These are phyloP conservation scores for Apocheima hispidaria DNA, from an alignment of 2,888 invertebrate genomes.

Conservation along the genomic window DNA sequence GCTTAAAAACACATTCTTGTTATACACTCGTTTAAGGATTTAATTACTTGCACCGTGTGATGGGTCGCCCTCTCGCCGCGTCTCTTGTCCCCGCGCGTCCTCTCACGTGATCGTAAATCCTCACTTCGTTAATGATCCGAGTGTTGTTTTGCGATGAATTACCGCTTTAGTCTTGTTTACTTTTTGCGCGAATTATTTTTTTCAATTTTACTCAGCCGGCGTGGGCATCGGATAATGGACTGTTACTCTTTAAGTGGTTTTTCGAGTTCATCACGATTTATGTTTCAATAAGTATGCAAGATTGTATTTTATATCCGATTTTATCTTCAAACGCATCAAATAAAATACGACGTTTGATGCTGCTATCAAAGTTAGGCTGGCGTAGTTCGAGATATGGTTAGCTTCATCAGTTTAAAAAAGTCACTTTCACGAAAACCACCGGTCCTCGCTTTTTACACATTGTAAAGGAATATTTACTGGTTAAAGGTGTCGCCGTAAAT, in stretches of 20 bases:
- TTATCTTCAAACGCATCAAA: slow-evolving; percentile 64
- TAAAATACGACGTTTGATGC: slow-evolving; percentile 56
- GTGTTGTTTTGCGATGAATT: slow-evolving; percentile 75
- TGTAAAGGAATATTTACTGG: slow-evolving; percentile 35
- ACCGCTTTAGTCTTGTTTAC: slow-evolving; percentile 75
- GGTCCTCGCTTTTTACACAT: slow-evolving; percentile 29
- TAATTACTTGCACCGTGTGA: slow-evolving; percentile 80
- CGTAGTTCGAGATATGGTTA: slow-evolving; percentile 37
- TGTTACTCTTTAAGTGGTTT: slow-evolving; percentile 77
- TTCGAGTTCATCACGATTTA: slow-evolving; percentile 77
- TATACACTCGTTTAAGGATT: slow-evolving; percentile 84
- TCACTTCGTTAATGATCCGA: slow-evolving; percentile 78
- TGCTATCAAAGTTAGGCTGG: slow-evolving; percentile 51
- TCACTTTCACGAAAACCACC: slow-evolving; percentile 20
- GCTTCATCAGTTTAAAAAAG: slow-evolving; percentile 28
- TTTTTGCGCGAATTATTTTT: slow-evolving; percentile 74
- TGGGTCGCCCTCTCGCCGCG: slow-evolving; percentile 58
- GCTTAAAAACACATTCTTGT: slow-evolving; percentile 79
- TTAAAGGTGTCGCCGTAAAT: slow-evolving; percentile 41
- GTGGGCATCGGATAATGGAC: slow-evolving; percentile 74
- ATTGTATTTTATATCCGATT: slow-evolving; percentile 65
- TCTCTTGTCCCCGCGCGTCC: slow-evolving; percentile 50
- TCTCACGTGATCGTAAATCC: slow-evolving; percentile 82
- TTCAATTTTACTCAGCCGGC: slow-evolving; percentile 71
- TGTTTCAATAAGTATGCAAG: slow-evolving; percentile 73